Evolutionary conservation across 2,888 invertebrate genomes (phyloP).

Genomic region (Entomobrya proxima): DNA sequence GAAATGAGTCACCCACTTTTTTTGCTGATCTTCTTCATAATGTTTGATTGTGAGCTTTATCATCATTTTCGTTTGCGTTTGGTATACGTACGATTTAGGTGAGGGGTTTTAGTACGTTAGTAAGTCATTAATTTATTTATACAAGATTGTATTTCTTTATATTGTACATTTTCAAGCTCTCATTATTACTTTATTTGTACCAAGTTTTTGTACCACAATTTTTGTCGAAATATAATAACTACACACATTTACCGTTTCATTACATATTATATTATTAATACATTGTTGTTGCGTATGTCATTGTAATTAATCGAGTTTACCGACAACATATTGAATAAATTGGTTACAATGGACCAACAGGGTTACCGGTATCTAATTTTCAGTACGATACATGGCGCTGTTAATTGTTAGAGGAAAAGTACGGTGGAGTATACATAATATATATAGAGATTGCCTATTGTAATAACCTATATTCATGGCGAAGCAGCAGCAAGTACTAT

Average conservation of each 20-base stretch:
- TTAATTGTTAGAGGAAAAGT: conserved; percentile 22
- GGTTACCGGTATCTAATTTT: conserved; percentile 59
- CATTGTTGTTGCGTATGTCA: conserved; percentile 6
- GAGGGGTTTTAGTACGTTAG: conserved; percentile 29
- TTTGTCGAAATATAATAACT: not conserved
- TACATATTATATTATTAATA: not conserved
- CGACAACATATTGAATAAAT: conserved; percentile 39
- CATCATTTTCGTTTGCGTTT: not conserved
- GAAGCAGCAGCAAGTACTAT: not conserved
- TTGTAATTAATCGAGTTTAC: conserved; percentile 52
- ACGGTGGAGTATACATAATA: not conserved
- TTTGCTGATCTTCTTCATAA: not conserved
- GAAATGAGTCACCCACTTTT: not conserved
- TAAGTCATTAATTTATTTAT: conserved; percentile 48
- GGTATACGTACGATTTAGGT: conserved; percentile 32
- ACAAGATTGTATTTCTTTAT: conserved; percentile 22
- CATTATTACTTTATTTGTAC: conserved; percentile 18
- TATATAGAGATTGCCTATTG: conserved; percentile 4
- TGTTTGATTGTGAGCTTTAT: not conserved
- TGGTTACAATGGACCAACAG: conserved; percentile 65
- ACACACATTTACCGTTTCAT: not conserved
- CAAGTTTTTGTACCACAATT: conserved; percentile 19
- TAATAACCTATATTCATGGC: not conserved
- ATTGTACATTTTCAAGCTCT: conserved; percentile 42
- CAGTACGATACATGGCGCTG: conserved; percentile 55